Percentiles rank a stretch among this genome's conserved stretches.
phyloP scores from a whole-genome alignment of 2,888 invertebrate species.

The Drosophila nr. perissopoda region DNA sequence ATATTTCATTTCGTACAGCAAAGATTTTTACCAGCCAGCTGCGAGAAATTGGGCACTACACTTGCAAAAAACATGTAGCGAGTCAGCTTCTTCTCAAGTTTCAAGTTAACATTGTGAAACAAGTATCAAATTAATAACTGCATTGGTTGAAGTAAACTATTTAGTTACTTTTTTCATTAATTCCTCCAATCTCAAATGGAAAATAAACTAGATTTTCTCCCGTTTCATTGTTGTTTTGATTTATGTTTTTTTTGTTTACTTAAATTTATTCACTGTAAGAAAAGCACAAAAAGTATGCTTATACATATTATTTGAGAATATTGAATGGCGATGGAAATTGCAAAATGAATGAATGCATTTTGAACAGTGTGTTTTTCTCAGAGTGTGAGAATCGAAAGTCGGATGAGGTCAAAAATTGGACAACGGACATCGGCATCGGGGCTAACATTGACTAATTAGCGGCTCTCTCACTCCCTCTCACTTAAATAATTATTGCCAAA shows the following conservation, averaged over 20 bases:
- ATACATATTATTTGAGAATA: background rate
- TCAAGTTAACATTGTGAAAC: too few relatives aligned
- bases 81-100: background rate
- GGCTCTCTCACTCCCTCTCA: conserved; percentile 1
- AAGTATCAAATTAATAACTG: background rate
- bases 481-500: conserved; percentile 37
- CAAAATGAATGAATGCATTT: background rate
- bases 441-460: conserved; percentile 51
- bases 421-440: conserved; percentile 4
- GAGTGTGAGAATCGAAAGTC: conserved; percentile 12
- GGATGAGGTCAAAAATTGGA: background rate
- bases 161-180: background rate
- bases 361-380: background rate
- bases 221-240: background rate
- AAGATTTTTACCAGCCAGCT: conserved; percentile 40
- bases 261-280: background rate
- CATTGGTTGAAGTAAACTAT: too few relatives aligned
- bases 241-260: background rate
- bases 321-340: background rate
- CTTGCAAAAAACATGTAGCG: background rate
- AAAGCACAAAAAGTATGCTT: background rate
- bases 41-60: conserved; percentile 2
- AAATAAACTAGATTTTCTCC: background rate
- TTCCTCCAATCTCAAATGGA: background rate
- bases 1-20: conserved; percentile 52